Percentiles rank a stretch among this genome's conserved stretches.
These are phyloP conservation scores for Tetraodon nigroviridis DNA, from an alignment of 2,113 vertebrate genomes.

Conservation along the genomic window DNA sequence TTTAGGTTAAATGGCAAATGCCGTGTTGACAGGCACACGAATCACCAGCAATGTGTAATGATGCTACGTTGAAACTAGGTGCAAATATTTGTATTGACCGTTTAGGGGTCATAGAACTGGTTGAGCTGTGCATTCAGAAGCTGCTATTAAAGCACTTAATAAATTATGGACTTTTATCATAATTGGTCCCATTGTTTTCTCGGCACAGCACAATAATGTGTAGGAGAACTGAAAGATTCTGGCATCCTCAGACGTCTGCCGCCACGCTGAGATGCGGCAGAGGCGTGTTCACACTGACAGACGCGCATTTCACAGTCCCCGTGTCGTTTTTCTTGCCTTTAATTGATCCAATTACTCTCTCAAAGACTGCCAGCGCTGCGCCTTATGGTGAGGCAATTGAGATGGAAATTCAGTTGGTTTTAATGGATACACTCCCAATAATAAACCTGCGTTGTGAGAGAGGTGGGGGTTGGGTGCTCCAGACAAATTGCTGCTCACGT, in stretches of 20 bases:
- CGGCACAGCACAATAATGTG: slow-evolving; percentile 7
- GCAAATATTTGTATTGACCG: too few species aligned
- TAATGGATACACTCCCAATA: slow-evolving; percentile 69
- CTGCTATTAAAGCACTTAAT: slow-evolving; percentile 32
- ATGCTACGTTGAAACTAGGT: too few species aligned
- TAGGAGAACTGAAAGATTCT: slow-evolving; percentile 15
- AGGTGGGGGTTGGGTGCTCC: slow-evolving; percentile 40
- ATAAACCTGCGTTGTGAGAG: slow-evolving; percentile 53
- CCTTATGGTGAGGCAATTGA: slow-evolving; percentile 61
- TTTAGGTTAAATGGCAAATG: slow-evolving; percentile 44
- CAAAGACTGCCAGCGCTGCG: slow-evolving; percentile 54
- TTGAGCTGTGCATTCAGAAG: background rate
- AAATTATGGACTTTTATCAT: slow-evolving; percentile 37
- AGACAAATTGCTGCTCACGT: slow-evolving; percentile 68
- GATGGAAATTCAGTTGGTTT: slow-evolving; percentile 72
- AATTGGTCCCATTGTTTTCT: slow-evolving; percentile 39
- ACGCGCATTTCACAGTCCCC: slow-evolving; percentile 22
- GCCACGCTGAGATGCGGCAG: background rate
- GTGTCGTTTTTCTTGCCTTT: slow-evolving; percentile 43
- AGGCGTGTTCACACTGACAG: slow-evolving; percentile 27
- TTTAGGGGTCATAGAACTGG: too few species aligned
- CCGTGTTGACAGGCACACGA: too few species aligned
- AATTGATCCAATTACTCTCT: slow-evolving; percentile 74
- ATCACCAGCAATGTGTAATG: too few species aligned
- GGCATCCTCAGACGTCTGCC: slow-evolving; percentile 28